Evolutionary conservation across 92 coral and sea anemone genomes (phyloP), one percentile per base, ranked within the genome.

Genomic region (Porites lobata): DNA sequence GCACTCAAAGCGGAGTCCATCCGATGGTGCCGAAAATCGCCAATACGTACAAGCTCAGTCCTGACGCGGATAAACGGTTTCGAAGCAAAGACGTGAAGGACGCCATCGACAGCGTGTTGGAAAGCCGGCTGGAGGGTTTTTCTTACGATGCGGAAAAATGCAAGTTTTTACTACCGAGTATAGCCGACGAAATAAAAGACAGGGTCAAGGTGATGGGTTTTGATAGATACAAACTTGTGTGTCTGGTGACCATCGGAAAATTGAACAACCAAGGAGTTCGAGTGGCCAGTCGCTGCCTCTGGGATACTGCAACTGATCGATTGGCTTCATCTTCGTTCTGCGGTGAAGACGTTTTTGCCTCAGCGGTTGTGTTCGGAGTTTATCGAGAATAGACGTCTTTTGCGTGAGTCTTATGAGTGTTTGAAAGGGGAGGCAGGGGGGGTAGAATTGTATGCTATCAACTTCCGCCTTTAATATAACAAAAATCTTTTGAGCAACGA

Each of bases 221-320:
- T 82, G 98, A 94, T 0, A 90, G 99, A 17, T 98, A 91, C 69
- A 98, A 98, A 77, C 90, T 98, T 72, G 98, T 98, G 7, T 98
- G 99, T 79, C 87, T 90, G 29, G 94, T 93, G 13, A 95, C 95
- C 20, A 94, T 98, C 72, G 99, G 99, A 10, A 92, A 95, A 7
- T 84, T 92, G 22, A 89, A 90, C 56, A 92, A 85, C 77, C 99
- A 98, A 88, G 98, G 96, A 4, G 71, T 95, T 6, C 85, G 98
- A 13, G 90, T 89, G 20, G 98, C 98, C 2, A 98, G 99, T 80
- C 88, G 99, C 32, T 98, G 99, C 72, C 92, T 98, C 20, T 98
- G 99, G 99, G 95, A 98, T 69, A 90, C 80, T 50, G 75, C 85
- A 10, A 88, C 75, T 26, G 99, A 98, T 62, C 84, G 96, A 12